Base-by-base conservation (phyloP, 1,140 invertebrate species). In the Drosophila kepulauana region DNA sequence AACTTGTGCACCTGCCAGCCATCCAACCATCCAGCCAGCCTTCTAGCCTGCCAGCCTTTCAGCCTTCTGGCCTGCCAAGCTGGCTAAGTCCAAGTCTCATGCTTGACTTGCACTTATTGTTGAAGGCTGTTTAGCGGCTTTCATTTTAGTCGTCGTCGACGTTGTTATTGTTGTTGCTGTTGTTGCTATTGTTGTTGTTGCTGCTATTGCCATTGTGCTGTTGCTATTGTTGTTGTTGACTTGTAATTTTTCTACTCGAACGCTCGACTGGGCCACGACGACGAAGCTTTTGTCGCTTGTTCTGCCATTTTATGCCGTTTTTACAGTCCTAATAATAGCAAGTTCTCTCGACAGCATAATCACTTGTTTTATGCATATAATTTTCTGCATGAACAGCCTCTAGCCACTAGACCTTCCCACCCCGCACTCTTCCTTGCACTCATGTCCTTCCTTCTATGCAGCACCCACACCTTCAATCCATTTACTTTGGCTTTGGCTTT, bases 291-390 rank as follows among this genome's bases (percentile, higher is more conserved):
- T 78, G 72, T 78, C 72, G 73, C 73, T 77, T 61, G 54, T 59
- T 71, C 54, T 66, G 54, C 51, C 54, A 57, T 54, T 70, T 76
- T 72, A 76, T 76, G 74, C 61, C 66, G 62, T 78, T 78, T 77
- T 77, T 67, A 73, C 70, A 72, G 49, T 72, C 35, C 69, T 76
- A 76, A 87, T 87, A 87, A 85, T 65, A 73, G 70, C 79, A 41
- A 78, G 78, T 52, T 25, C 72, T 82, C 72, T 87, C 73, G 87
- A 90, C 87, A 91, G 58, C 79, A 90, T 90, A 90, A 90, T 90
- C 87, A 91, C 72, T 74, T 81, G 80, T 65, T 91, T 90, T 91
- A 90, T 90, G 87, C 78, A 86, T 90, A 91, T 90, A 91, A 90
- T 90, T 90, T 91, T 90, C 82, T 82, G 82, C 87, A 91, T 90